Conservation (phyloP, 2,888 invertebrate species). For the Molorchus minor region DNA sequence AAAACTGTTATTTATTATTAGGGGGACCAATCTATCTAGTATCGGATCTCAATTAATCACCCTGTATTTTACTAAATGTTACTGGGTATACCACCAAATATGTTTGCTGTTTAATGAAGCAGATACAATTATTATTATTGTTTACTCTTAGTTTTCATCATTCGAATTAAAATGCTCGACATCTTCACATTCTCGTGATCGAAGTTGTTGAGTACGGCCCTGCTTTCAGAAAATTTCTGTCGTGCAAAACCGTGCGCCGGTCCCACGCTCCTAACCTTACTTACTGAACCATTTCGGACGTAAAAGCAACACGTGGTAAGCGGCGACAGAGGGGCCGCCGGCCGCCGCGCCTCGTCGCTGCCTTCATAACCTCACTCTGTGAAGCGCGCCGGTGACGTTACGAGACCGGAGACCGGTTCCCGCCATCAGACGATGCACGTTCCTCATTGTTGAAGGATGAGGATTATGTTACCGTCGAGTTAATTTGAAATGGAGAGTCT, state of each 20-base stretch:
- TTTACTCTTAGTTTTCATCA: no score
- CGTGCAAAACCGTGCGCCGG: conserved; percentile 15
- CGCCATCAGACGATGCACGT: conserved; percentile 12
- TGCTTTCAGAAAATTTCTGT: conserved; percentile 10
- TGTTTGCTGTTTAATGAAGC: no score
- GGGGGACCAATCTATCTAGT: no score
- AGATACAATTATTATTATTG: no score
- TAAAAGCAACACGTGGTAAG: conserved; percentile 44
- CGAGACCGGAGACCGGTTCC: conserved; percentile 5
- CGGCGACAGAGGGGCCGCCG: conserved; percentile 30
- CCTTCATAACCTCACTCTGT: conserved; percentile 16
- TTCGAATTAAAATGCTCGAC: no score
- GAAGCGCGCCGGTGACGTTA: conserved; percentile 5
- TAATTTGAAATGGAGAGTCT: no score
- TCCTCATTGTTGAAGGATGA: not conserved
- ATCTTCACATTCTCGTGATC: no score
- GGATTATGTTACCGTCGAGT: not conserved
- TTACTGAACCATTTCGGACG: conserved; percentile 37
- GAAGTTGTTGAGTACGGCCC: no score
- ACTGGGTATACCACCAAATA: no score
- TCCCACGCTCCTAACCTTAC: conserved; percentile 50
- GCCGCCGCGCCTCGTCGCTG: conserved; percentile 1
- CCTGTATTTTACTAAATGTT: no score
- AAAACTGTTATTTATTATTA: no score
- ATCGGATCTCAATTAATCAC: no score